Conservation (phyloP, 2,113 vertebrate species). For the Burhinus bistriatus region DNA sequence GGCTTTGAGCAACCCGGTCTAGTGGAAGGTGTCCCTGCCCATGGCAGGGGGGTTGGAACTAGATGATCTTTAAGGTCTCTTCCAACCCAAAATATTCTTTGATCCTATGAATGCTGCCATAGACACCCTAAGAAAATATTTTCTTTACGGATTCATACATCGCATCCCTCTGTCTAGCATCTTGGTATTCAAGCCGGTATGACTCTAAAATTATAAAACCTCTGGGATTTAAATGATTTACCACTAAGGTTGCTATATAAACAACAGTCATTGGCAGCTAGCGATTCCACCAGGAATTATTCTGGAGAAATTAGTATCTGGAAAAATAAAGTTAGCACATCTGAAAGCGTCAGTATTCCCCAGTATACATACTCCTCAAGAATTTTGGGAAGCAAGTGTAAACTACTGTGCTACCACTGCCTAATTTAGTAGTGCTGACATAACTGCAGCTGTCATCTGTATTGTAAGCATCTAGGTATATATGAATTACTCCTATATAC, state of each 20-base stretch:
- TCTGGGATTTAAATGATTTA: background rate
- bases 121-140: background rate
- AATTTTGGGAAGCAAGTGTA: background rate
- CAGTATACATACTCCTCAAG: background rate
- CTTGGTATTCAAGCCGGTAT: background rate
- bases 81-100: background rate
- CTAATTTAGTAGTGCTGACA: background rate
- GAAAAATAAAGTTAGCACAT: background rate
- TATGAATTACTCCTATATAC: background rate
- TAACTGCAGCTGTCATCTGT: background rate
- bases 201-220: background rate
- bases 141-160: background rate
- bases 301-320: background rate
- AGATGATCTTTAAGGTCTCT: background rate
- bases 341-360: background rate
- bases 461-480: background rate
- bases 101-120: background rate
- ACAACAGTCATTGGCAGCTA: background rate
- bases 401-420: background rate
- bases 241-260: background rate
- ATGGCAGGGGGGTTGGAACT: background rate
- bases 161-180: background rate
- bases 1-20: background rate
- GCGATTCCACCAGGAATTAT: background rate
- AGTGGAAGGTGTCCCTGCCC: background rate